These are phyloP conservation scores for Progne subis DNA, from an alignment of 2,113 vertebrate species.

Conservation along the genomic window DNA sequence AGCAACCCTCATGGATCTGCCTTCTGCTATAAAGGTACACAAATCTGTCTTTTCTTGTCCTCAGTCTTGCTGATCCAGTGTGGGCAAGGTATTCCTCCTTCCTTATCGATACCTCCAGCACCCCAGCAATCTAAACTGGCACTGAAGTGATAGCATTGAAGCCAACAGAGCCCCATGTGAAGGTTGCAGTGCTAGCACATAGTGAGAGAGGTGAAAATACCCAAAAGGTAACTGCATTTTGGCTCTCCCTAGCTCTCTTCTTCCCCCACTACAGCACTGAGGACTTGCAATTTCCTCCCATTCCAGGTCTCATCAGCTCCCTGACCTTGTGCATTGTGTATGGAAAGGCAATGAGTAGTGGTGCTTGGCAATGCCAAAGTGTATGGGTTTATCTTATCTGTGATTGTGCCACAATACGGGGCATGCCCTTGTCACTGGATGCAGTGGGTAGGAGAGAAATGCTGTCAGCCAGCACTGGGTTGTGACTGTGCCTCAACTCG, in stretches of 20 bases:
- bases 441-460: not conserved
- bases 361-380: not conserved
- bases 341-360: not conserved
- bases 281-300: not conserved
- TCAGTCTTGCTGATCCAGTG: not conserved
- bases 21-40: not conserved
- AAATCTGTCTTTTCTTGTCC: not conserved
- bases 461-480: not conserved
- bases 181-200: not conserved
- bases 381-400: not conserved
- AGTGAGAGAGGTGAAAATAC: not conserved
- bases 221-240: not conserved
- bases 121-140: not conserved
- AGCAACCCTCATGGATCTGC: not conserved
- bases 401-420: not conserved
- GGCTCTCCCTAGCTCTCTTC: not conserved
- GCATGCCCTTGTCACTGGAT: conserved; percentile 8
- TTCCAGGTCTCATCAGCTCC: not conserved
- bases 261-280: not conserved
- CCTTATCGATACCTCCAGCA: accelerated
- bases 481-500: accelerated
- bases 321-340: not conserved
- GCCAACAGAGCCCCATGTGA: not conserved
- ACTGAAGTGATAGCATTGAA: not conserved
- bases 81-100: accelerated